These are phyloP conservation scores for Pangasius macronema DNA, from an alignment of 2,797 vertebrate species.

Conservation along the genomic window DNA sequence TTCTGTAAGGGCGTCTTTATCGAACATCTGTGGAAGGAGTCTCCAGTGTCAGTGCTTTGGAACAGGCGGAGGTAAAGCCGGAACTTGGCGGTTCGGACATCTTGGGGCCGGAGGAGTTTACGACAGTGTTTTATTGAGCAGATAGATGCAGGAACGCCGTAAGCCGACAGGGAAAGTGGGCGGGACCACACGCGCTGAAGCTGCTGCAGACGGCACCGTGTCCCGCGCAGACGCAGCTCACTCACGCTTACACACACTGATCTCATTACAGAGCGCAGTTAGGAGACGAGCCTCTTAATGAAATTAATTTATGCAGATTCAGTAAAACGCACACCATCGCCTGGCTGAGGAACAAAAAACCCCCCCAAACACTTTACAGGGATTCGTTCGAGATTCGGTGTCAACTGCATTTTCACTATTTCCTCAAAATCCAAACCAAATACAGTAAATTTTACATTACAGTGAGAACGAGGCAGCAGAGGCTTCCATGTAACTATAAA, in stretches of 20 bases:
- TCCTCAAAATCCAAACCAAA: too few species aligned
- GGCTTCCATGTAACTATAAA: too few species aligned
- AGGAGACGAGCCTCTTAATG: slow-evolving; percentile 12
- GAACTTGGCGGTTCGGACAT: neutral
- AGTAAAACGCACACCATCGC: neutral
- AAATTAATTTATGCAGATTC: slow-evolving; percentile 6
- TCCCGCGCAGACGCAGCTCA: slow-evolving; percentile 31
- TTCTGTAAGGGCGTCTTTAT: neutral
- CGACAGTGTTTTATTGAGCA: neutral
- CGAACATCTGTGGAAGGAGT: neutral
- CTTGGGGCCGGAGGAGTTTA: neutral
- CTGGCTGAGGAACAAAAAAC: neutral
- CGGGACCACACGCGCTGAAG: too few species aligned
- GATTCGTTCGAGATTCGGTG: too few species aligned
- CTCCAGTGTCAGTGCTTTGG: neutral
- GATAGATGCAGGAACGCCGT: neutral
- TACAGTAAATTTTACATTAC: too few species aligned
- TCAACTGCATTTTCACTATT: too few species aligned
- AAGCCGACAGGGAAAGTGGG: neutral
- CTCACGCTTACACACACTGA: neutral
- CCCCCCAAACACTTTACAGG: too few species aligned
- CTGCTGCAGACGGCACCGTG: neutral
- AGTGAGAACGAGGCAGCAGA: too few species aligned
- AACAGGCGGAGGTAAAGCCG: neutral
- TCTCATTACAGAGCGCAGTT: slow-evolving; percentile 33